Evolutionary conservation across 2,797 vertebrate genomes (phyloP).

Genomic region (Eulemur coronatus): DNA sequence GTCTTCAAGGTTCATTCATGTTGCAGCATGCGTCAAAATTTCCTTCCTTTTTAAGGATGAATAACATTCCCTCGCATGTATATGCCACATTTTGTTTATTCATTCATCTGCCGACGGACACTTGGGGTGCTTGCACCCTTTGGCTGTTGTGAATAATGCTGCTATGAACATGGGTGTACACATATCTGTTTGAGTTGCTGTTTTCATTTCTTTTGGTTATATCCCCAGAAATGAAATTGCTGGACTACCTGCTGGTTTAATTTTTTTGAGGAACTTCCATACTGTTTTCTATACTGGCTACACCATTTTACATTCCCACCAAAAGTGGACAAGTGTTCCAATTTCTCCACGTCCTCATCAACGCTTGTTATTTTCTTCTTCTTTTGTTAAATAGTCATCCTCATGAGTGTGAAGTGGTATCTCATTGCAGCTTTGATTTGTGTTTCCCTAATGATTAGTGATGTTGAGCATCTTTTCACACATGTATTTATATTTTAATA

Average conservation of each 20-base stretch:
- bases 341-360: background rate
- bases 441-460: background rate
- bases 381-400: no score
- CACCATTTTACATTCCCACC: background rate
- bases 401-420: background rate
- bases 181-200: background rate
- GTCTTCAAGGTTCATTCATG: background rate
- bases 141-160: background rate
- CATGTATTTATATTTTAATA: background rate
- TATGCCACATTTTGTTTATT: background rate
- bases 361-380: background rate
- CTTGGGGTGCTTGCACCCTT: background rate
- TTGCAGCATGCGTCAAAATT: no score
- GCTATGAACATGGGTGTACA: rapidly evolving
- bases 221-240: background rate
- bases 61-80: background rate
- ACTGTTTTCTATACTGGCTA: background rate
- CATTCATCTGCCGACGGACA: background rate
- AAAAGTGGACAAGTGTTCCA: background rate
- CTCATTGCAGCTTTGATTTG: background rate
- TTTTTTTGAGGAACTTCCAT: background rate
- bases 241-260: background rate
- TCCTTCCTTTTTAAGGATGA: background rate
- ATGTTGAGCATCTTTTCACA: background rate
- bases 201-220: background rate